A percentile compares a stretch with the other conserved stretches of the same genome.
phyloP scores from a whole-genome alignment of 2,797 vertebrate genomes.

The Borostomias antarcticus region DNA sequence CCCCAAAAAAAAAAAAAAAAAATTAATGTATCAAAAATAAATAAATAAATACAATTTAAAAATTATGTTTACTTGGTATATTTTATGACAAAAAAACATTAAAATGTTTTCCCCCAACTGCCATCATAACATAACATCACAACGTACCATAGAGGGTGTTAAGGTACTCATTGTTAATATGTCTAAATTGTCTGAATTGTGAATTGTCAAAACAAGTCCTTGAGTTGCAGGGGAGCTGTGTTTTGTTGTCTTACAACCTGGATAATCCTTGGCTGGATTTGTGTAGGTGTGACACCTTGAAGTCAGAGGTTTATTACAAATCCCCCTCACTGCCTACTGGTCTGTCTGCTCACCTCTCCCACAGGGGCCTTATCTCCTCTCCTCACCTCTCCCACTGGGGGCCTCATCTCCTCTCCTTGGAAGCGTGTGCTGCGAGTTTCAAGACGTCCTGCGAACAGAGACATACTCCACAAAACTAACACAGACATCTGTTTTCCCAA shows the following conservation, averaged over 20 bases:
- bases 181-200: too few relatives aligned
- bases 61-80: too few relatives aligned
- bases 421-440: constrained; percentile 22
- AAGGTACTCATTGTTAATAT: too few relatives aligned
- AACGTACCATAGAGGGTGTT: too few relatives aligned
- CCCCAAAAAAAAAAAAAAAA: too few relatives aligned
- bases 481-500: constrained; percentile 30
- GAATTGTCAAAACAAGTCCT: too few relatives aligned
- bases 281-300: constrained; percentile 27
- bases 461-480: constrained; percentile 24
- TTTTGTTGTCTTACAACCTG: constrained; percentile 6
- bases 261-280: constrained; percentile 23
- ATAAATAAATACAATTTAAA: too few relatives aligned
- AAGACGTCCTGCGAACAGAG: constrained; percentile 1
- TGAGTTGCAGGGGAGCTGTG: too few relatives aligned
- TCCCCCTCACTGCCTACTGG: constrained; percentile 7
- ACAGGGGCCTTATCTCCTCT: constrained; percentile 9
- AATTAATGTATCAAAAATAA: too few relatives aligned
- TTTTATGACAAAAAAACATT: too few relatives aligned
- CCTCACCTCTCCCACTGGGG: neutral
- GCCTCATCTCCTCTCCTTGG: constrained; percentile 20
- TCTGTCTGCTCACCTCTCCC: constrained; percentile 1
- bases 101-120: too few relatives aligned
- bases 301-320: constrained; percentile 13
- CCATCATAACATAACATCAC: too few relatives aligned